These are phyloP conservation scores for Montipora capitata DNA, from an alignment of 92 coral and sea anemone genomes.

Conservation along the genomic window DNA sequence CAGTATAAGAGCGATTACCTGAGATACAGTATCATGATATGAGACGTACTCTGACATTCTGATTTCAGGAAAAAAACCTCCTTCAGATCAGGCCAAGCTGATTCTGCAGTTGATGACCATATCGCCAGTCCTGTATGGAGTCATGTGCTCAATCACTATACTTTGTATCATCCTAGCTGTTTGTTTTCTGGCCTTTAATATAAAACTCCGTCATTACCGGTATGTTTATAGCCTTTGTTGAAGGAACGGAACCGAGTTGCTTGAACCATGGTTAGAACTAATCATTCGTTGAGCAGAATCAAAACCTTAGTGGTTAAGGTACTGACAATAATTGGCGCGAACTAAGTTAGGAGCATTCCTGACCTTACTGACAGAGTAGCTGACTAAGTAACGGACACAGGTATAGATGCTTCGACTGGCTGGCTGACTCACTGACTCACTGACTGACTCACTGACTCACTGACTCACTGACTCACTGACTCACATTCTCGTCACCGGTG, in stretches of 20 bases:
- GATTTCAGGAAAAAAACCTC: conserved; percentile 59
- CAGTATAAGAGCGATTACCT: neutral
- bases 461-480: neutral
- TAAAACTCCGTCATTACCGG: conserved; percentile 79
- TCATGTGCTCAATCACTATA: conserved; percentile 39
- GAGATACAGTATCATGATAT: too few species aligned
- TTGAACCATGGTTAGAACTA: too few species aligned
- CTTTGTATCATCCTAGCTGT: conserved; percentile 71
- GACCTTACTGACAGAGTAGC: too few species aligned
- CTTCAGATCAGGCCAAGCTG: conserved; percentile 59
- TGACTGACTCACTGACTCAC: neutral
- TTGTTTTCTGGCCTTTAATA: conserved; percentile 75
- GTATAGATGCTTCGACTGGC: neutral
- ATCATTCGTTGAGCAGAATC: too few species aligned
- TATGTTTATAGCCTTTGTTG: neutral
- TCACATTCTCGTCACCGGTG: too few species aligned
- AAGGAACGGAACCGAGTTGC: neutral
- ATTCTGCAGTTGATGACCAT: conserved; percentile 40
- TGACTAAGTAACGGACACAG: neutral
- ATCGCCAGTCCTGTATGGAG: conserved; percentile 72
- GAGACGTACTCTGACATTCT: neutral
- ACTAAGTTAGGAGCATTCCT: too few species aligned
- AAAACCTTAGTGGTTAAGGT: too few species aligned
- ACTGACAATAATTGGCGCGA: too few species aligned
- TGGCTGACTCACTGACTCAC: neutral